phyloP scores from a whole-genome alignment of 2,113 vertebrate species.

The Polypterus bichir region DNA sequence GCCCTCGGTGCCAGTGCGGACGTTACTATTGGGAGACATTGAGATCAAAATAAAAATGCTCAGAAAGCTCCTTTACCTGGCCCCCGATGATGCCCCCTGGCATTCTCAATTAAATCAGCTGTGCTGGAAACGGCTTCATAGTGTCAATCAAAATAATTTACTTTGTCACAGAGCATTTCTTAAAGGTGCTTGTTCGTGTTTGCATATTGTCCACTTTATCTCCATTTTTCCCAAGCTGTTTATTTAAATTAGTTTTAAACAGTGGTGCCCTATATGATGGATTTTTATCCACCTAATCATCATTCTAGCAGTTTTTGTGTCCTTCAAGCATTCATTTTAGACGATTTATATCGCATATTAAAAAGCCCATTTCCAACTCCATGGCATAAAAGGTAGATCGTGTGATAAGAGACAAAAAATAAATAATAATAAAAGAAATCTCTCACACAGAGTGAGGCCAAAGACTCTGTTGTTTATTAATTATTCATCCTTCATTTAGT shows the following conservation, averaged over 20 bases:
- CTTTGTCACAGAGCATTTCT: conserved; percentile 59
- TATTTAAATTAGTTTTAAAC: conserved; percentile 50
- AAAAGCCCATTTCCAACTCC: no score
- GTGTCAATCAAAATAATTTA: conserved; percentile 89
- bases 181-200: conserved; percentile 37
- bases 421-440: no score
- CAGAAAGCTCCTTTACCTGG: conserved; percentile 62
- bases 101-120: conserved; percentile 79
- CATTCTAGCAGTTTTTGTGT: conserved; percentile 45
- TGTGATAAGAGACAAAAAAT: no score
- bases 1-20: conserved; percentile 76
- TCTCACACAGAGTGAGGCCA: no score
- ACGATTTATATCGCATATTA: no score
- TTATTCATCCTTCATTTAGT: no score
- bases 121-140: conserved; percentile 57
- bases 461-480: no score
- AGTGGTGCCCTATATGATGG: no score
- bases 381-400: no score
- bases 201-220: not conserved
- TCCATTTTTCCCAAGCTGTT: conserved; percentile 61
- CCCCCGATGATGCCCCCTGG: conserved; percentile 82
- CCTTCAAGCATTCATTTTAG: no score
- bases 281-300: conserved; percentile 38
- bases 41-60: conserved; percentile 63
- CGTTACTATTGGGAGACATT: conserved; percentile 65